A percentile compares a stretch with the other conserved stretches of the same genome.
phyloP scores from a whole-genome alignment of 1,140 invertebrate genomes.

The Pseudomyrmex flavicornis region DNA sequence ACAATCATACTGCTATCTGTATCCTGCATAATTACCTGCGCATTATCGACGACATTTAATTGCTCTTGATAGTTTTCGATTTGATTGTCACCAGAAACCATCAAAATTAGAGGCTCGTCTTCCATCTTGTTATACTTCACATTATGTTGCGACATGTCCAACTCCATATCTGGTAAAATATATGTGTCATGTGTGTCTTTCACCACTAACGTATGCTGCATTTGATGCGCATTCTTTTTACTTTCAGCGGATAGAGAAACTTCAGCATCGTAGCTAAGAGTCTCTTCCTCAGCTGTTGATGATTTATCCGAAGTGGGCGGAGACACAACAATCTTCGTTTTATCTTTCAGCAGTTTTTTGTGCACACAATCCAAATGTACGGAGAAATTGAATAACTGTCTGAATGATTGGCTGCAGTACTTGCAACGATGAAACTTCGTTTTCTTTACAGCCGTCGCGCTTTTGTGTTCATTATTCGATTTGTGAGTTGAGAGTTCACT shows the following conservation, averaged over 20 bases:
- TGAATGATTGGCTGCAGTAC: conserved; percentile 80
- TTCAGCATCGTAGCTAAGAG: conserved; percentile 85
- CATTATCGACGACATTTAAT: conserved; percentile 73
- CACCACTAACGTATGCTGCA: conserved; percentile 27
- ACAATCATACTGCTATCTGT: conserved; percentile 80
- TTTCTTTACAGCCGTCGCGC: conserved; percentile 69
- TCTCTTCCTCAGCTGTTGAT: conserved; percentile 84
- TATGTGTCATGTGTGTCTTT: conserved; percentile 60
- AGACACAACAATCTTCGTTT: background rate
- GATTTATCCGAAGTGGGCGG: conserved; percentile 81
- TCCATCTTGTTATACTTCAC: conserved; percentile 72
- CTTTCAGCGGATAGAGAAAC: conserved; percentile 87
- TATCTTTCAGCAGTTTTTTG: conserved; percentile 72
- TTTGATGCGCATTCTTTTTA: conserved; percentile 65
- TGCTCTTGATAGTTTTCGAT: conserved; percentile 71
- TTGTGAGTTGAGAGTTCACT: conserved; percentile 78
- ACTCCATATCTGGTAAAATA: conserved; percentile 74
- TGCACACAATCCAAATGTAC: conserved; percentile 80
- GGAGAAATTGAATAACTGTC: conserved; percentile 77
- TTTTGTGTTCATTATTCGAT: conserved; percentile 78
- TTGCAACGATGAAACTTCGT: conserved; percentile 77
- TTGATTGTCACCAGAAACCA: conserved; percentile 78
- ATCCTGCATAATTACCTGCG: conserved; percentile 80
- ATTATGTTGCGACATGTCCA: conserved; percentile 70
- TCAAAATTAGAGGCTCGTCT: conserved; percentile 81